phyloP scores from a whole-genome alignment of 1,140 invertebrate genomes.

The Chelonus insularis region DNA sequence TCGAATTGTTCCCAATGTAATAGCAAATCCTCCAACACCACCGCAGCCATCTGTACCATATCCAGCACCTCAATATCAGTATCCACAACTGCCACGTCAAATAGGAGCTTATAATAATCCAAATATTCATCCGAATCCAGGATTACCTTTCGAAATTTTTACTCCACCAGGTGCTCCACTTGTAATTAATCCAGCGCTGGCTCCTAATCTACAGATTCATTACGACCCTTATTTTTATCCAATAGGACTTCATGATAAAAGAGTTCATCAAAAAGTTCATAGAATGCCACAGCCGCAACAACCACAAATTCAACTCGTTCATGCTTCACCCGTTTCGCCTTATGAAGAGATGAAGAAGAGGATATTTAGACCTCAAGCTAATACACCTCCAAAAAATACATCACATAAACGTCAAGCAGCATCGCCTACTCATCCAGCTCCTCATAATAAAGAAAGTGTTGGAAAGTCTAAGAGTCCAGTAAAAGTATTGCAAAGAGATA shows the following conservation, averaged over 20 bases:
- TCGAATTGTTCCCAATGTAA: neutral
- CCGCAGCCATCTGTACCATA: constrained; percentile 43
- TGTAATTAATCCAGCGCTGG: constrained; percentile 3
- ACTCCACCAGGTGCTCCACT: neutral
- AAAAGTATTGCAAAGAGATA: constrained; percentile 39
- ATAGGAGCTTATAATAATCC: constrained; percentile 45
- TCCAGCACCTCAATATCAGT: constrained; percentile 43
- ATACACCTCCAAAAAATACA: constrained; percentile 37
- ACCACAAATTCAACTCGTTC: constrained; percentile 36
- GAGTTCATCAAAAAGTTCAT: constrained; percentile 5
- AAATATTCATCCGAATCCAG: constrained; percentile 35
- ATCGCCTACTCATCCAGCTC: constrained; percentile 37
- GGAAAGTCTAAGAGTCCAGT: constrained; percentile 38
- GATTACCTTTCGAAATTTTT: constrained; percentile 25
- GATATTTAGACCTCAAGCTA: constrained; percentile 27
- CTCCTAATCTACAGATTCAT: neutral
- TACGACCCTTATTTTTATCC: constrained; percentile 7
- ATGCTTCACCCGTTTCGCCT: constrained; percentile 30
- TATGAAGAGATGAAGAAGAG: constrained; percentile 38
- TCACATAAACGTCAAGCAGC: constrained; percentile 37
- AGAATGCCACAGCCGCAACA: constrained; percentile 31
- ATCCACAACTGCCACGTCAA: constrained; percentile 42
- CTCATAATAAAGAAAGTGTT: neutral
- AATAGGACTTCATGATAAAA: neutral
- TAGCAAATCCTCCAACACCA: constrained; percentile 9